Evolutionary conservation across 2,888 invertebrate species (phyloP).

Genomic region (Heliothis peltigera): DNA sequence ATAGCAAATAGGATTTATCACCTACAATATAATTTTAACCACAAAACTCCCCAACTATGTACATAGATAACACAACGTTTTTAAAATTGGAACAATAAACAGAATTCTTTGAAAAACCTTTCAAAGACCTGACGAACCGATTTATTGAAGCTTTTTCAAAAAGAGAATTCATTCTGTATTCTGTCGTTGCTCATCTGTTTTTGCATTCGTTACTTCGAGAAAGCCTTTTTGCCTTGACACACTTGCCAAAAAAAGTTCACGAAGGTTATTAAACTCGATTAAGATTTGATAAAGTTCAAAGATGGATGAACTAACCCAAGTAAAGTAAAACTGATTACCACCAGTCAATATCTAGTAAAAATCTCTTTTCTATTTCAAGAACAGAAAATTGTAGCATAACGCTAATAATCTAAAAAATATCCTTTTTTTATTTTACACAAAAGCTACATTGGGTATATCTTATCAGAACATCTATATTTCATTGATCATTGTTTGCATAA

Average conservation of each 20-base stretch:
- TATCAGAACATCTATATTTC: conserved; percentile 24
- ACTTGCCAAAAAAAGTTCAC: conserved; percentile 9
- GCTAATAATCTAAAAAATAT: not conserved
- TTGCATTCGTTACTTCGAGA: not conserved
- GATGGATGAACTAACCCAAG: not conserved
- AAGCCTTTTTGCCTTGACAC: conserved; percentile 37
- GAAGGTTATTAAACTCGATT: conserved; percentile 15
- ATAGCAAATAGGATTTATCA: no score
- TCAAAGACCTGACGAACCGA: no score
- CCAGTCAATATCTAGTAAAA: no score
- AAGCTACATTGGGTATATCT: conserved; percentile 12
- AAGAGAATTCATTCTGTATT: not conserved
- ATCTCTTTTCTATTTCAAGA: not conserved
- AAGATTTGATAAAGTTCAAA: conserved; percentile 5
- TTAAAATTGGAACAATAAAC: no score
- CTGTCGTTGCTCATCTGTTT: conserved; percentile 18
- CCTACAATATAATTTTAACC: no score
- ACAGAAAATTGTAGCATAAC: not conserved
- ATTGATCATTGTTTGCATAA: conserved; percentile 69
- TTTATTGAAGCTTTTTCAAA: not conserved
- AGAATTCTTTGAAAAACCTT: no score
- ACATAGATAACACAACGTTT: no score
- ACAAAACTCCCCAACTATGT: no score
- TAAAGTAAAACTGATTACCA: no score
- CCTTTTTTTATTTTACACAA: not conserved